Evolutionary conservation across 2,888 invertebrate species (phyloP).

Genomic region (Toxonevra muliebris): DNA sequence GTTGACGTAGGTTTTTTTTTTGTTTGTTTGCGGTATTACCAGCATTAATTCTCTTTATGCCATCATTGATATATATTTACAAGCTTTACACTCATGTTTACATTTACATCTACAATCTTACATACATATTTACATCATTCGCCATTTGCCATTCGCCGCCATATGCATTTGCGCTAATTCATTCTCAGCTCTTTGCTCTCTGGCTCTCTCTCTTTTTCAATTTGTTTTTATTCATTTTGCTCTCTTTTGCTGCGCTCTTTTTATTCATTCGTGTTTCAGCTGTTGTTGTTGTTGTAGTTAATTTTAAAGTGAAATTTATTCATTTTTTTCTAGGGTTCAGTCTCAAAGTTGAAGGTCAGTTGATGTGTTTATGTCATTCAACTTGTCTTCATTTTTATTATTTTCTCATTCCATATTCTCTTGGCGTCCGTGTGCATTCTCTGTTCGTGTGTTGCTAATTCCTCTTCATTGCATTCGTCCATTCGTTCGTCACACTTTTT

Average conservation of each 20-base stretch:
- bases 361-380: slow-evolving; percentile 65
- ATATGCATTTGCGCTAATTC: no score
- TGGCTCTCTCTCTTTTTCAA: no score
- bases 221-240: background rate
- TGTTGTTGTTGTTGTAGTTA: background rate
- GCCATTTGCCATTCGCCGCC: no score
- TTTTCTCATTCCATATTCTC: background rate
- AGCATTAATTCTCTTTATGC: no score
- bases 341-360: slow-evolving; percentile 65
- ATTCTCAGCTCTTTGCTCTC: no score
- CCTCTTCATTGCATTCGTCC: background rate
- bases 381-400: slow-evolving; percentile 49
- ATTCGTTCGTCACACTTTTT: background rate
- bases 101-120: no score
- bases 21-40: no score
- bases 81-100: no score
- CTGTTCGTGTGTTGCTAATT: slow-evolving; percentile 9
- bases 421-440: slow-evolving; percentile 18
- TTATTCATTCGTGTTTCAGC: background rate
- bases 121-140: no score
- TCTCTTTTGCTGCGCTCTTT: background rate
- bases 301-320: background rate
- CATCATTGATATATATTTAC: no score
- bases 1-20: no score
- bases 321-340: slow-evolving; percentile 50